A percentile compares a stretch with the other conserved stretches of the same genome.
Conservation (phyloP, 2,797 vertebrate species). For the Pogoniulus pusillus region DNA sequence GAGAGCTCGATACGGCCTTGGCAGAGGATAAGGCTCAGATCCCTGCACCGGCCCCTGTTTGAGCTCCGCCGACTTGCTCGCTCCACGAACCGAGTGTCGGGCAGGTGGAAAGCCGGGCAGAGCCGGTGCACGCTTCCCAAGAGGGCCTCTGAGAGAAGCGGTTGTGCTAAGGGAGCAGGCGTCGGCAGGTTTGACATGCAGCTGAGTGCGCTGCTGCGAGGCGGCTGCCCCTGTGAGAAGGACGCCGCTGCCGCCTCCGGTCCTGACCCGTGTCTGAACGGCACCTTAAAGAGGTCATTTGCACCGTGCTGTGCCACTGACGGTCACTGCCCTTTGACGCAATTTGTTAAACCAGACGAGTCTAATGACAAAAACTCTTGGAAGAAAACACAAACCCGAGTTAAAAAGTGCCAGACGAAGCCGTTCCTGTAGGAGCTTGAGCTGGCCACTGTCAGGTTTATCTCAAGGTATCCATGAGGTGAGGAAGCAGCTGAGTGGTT, state of each 20-base stretch:
- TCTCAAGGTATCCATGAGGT: background rate
- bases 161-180: accelerated
- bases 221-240: accelerated
- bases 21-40: background rate
- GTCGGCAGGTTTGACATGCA: accelerated
- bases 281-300: background rate
- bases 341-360: background rate
- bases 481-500: background rate
- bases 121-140: background rate
- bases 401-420: accelerated
- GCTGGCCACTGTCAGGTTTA: background rate
- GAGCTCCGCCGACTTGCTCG: too few relatives aligned
- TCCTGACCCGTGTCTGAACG: background rate
- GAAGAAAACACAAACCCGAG: background rate
- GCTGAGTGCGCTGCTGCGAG: accelerated
- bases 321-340: background rate
- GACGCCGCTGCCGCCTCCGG: background rate
- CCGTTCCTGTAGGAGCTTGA: background rate
- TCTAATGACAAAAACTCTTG: background rate
- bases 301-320: accelerated
- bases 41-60: too few relatives aligned
- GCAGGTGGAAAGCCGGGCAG: background rate
- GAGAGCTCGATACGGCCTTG: accelerated
- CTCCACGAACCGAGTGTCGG: background rate
- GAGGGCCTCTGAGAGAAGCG: accelerated